phyloP scores from a whole-genome alignment of 2,888 invertebrate species.

The Lithophane socia region DNA sequence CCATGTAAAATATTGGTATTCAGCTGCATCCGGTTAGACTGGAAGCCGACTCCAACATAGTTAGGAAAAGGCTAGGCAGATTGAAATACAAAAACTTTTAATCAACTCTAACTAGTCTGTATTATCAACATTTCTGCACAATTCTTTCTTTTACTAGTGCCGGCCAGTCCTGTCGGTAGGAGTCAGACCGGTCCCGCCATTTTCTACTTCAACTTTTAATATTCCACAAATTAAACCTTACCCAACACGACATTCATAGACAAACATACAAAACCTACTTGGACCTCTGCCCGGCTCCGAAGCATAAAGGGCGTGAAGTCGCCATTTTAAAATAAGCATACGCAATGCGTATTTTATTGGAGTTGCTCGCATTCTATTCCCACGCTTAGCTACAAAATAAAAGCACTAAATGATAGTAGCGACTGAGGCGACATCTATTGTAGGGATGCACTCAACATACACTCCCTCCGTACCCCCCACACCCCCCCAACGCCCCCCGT shows the following conservation, averaged over 20 bases:
- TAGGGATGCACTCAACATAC: slow-evolving; percentile 62
- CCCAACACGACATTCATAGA: slow-evolving; percentile 32
- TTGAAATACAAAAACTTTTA: background rate
- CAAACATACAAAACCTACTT: slow-evolving; percentile 60
- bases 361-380: slow-evolving; percentile 53
- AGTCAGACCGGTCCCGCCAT: background rate
- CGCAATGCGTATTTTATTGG: slow-evolving; percentile 68
- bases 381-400: slow-evolving; percentile 60
- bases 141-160: background rate
- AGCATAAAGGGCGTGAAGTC: slow-evolving; percentile 48
- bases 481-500: slow-evolving; percentile 11
- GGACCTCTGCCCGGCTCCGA: slow-evolving; percentile 57
- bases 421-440: slow-evolving; percentile 59
- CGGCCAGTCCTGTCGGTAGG: background rate
- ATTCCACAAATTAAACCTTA: slow-evolving; percentile 27
- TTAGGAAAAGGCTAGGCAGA: too few species aligned
- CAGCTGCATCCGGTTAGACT: too few species aligned
- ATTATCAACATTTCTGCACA: background rate
- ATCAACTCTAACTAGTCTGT: background rate
- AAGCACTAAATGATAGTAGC: slow-evolving; percentile 59
- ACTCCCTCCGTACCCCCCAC: slow-evolving; percentile 2
- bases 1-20: too few species aligned
- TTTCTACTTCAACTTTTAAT: slow-evolving; percentile 5
- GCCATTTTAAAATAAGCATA: slow-evolving; percentile 65
- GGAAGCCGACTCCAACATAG: too few species aligned